Base-by-base conservation (phyloP, 2,888 invertebrate genomes). In the Lypha dubia region DNA sequence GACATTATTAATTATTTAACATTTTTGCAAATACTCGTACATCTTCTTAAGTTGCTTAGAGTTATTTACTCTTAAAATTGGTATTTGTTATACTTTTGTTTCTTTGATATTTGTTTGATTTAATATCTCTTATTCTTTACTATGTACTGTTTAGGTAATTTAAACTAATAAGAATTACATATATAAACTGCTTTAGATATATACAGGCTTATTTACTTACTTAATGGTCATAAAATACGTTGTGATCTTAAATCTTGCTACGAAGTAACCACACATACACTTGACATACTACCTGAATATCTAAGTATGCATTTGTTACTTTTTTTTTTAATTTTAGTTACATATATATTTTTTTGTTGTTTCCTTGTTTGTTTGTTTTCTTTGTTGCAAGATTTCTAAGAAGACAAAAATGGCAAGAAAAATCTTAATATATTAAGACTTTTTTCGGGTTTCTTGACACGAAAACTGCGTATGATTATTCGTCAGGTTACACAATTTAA, bases 1-100 rank as follows among this genome's bases (percentile, higher is more conserved):
- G 90, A 88, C 89, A 86, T 88, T 89, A 89, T 89, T 88, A 89
- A 89, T 89, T 89, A 89, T 89, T 89, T 86, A 89, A 89, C 89
- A 88, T 89, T 89, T 87, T 89, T 89, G 87, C 84, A 67, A 67
- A 71, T 77, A 73, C 73, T 80, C 81, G 77, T 71, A 75, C 67
- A 73, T 85, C 82, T 84, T 74, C 58, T 79, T 60, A 79, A 74
- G 41, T 46, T 81, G 9, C 65, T 80, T 63, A 53, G 44, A 20
- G 9, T 41, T 75, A 65, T 32, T 56, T 56, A 22, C 46, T 53
- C 4, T 13, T 15, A 17, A 32, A 22, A 41, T 28, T 38, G 58
- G n/a, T 35, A n/a, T n/a, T 46, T 68, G n/a, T 58, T 32, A n/a
- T 9, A 41, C 32, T 63, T 51, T 63, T 44, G 38, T 53, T 65